Evolutionary conservation across 2,888 invertebrate species (phyloP).

Genomic region (Electrophaes corylata): DNA sequence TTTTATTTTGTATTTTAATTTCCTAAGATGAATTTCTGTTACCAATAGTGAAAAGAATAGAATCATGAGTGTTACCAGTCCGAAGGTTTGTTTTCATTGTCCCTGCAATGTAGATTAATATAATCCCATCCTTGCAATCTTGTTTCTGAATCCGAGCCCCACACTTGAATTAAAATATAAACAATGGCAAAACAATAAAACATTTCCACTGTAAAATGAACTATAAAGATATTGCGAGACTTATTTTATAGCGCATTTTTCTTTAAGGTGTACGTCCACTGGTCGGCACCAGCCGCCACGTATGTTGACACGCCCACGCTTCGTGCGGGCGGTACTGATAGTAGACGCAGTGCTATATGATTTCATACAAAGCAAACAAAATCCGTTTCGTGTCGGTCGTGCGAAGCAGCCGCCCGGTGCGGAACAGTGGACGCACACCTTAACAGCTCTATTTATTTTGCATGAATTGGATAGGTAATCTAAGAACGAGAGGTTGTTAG

Average conservation of each 20-base stretch:
- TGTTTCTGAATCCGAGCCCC: conserved; percentile 21
- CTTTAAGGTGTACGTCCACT: too few relatives aligned
- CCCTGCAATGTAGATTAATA: conserved; percentile 57
- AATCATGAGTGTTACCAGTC: conserved; percentile 59
- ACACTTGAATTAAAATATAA: conserved; percentile 31
- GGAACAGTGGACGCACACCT: too few relatives aligned
- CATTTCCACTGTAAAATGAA: conserved; percentile 17
- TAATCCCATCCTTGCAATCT: conserved; percentile 46
- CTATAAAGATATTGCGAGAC: conserved; percentile 19
- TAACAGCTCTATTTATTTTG: not conserved
- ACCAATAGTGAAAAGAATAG: too few relatives aligned
- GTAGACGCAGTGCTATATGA: too few relatives aligned
- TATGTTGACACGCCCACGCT: too few relatives aligned
- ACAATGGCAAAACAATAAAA: conserved; percentile 15
- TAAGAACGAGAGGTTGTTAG: not conserved
- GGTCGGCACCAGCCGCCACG: too few relatives aligned
- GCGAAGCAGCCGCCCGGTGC: too few relatives aligned
- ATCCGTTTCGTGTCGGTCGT: too few relatives aligned
- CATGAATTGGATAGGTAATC: not conserved
- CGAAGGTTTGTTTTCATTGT: conserved; percentile 55
- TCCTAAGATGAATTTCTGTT: too few relatives aligned
- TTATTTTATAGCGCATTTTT: conserved; percentile 3
- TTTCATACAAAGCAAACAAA: too few relatives aligned
- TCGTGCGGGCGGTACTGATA: too few relatives aligned
- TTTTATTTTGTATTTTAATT: too few relatives aligned